A percentile compares a stretch with the other conserved stretches of the same genome.
Evolutionary conservation across 2,113 vertebrate genomes (phyloP).

Genomic region (Clupea harengus): DNA sequence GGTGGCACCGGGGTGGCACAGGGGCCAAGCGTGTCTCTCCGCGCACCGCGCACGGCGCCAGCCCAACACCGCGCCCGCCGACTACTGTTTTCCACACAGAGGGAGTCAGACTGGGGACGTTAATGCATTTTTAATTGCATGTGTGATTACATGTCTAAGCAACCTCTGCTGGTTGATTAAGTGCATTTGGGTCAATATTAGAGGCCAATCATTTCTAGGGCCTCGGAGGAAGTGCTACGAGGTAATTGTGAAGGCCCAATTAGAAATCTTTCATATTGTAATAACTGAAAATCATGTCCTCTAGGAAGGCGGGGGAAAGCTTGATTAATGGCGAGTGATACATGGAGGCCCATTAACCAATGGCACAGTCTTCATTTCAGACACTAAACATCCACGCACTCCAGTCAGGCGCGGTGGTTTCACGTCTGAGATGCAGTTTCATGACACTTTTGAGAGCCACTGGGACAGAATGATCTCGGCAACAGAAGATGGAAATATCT

Average conservation of each 20-base stretch:
- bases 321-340: conserved; percentile 61
- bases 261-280: conserved; percentile 75
- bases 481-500: not conserved
- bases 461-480: not conserved
- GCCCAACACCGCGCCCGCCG: conserved; percentile 35
- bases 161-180: conserved; percentile 72
- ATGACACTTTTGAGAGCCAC: not conserved
- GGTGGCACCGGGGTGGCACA: not conserved
- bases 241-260: conserved; percentile 71
- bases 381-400: conserved; percentile 47
- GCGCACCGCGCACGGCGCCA: conserved; percentile 52
- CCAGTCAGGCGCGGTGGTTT: not conserved
- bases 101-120: conserved; percentile 53
- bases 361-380: conserved; percentile 56
- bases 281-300: conserved; percentile 69
- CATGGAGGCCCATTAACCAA: conserved; percentile 44
- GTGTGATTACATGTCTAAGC: conserved; percentile 70
- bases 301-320: conserved; percentile 58
- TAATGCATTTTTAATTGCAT: conserved; percentile 76
- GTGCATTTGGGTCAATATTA: conserved; percentile 74
- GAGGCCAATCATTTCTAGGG: conserved; percentile 69
- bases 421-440: not conserved
- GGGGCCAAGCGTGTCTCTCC: conserved; percentile 18
- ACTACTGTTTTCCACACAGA: conserved; percentile 36
- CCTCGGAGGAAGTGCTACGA: conserved; percentile 65